These are phyloP conservation scores for Grallaria varia DNA, from an alignment of 2,113 vertebrate genomes.

Conservation along the genomic window DNA sequence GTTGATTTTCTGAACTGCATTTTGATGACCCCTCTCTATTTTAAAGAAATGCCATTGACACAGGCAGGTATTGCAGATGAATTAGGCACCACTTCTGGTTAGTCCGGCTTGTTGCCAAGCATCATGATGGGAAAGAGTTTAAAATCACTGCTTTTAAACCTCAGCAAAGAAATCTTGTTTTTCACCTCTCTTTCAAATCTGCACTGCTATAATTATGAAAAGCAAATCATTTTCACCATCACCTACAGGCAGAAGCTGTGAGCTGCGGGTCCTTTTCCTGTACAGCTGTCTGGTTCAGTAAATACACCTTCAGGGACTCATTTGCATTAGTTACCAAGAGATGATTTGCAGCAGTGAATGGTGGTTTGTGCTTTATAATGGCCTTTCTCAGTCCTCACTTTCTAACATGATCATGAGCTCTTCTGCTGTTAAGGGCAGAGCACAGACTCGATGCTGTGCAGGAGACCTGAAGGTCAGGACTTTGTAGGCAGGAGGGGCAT, in stretches of 20 bases:
- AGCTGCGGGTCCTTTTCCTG: not conserved
- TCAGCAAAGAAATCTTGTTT: not conserved
- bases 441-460: not conserved
- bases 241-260: not conserved
- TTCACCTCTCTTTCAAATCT: not conserved
- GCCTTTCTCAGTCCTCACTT: not conserved
- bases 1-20: not conserved
- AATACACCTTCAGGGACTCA: conserved; percentile 1
- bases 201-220: not conserved
- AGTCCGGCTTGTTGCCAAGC: not conserved
- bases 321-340: conserved; percentile 3
- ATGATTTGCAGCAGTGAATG: not conserved
- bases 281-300: conserved; percentile 44
- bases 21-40: not conserved
- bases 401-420: not conserved
- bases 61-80: not conserved
- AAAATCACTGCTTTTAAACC: not conserved
- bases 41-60: not conserved
- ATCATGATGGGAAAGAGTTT: not conserved
- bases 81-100: not conserved
- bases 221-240: conserved; percentile 1
- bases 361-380: not conserved
- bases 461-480: conserved; percentile 1
- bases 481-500: not conserved
- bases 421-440: not conserved